Conservation (phyloP, 2,888 invertebrate genomes). For the Catocala sponsa region DNA sequence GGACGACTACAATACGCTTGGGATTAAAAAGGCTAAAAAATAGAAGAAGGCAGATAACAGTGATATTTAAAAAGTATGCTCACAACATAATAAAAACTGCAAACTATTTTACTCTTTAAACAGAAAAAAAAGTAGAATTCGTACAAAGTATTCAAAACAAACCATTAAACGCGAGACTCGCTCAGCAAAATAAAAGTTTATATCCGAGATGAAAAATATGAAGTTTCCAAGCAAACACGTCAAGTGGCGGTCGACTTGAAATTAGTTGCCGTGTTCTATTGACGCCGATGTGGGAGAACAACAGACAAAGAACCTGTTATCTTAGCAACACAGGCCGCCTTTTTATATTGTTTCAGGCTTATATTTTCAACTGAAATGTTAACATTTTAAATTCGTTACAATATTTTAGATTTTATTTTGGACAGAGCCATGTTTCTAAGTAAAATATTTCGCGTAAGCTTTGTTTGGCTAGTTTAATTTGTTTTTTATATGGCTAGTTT, state of each 20-base stretch:
- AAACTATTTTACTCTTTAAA: too few relatives aligned
- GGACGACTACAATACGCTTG: too few relatives aligned
- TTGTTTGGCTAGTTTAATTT: too few relatives aligned
- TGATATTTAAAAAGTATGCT: too few relatives aligned
- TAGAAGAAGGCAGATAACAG: too few relatives aligned
- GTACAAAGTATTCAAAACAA: conserved; percentile 1
- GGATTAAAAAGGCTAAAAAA: too few relatives aligned
- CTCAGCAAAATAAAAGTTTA: conserved; percentile 35
- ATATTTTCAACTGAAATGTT: conserved; percentile 9
- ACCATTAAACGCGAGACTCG: conserved; percentile 27
- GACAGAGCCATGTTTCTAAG: background rate
- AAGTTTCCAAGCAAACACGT: conserved; percentile 56
- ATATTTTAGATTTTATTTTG: background rate
- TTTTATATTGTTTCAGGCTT: conserved; percentile 16
- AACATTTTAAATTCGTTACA: background rate
- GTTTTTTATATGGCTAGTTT: too few relatives aligned
- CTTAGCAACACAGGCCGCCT: conserved; percentile 29
- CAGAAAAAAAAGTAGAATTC: too few relatives aligned
- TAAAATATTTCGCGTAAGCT: too few relatives aligned
- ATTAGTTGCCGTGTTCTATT: conserved; percentile 51
- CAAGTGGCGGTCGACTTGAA: conserved; percentile 51
- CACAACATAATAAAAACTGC: too few relatives aligned
- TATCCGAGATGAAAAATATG: conserved; percentile 51
- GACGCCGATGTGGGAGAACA: conserved; percentile 37
- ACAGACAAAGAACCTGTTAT: conserved; percentile 40